A percentile compares a stretch with the other conserved stretches of the same genome.
phyloP scores from a whole-genome alignment of 2,113 vertebrate species.

The Neogale vison region DNA sequence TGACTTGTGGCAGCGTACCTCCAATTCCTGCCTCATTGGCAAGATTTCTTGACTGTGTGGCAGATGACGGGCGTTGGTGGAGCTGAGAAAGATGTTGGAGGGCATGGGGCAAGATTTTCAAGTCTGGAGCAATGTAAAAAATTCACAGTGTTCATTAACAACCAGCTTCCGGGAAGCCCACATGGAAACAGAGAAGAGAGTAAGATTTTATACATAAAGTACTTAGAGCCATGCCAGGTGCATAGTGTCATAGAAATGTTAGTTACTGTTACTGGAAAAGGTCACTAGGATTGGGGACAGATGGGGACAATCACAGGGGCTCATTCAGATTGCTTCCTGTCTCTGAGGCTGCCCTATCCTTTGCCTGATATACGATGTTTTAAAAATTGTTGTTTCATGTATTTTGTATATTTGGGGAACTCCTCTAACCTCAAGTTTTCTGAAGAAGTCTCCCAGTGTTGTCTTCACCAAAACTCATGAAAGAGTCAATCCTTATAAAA shows the following conservation, averaged over 20 bases:
- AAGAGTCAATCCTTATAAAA: not conserved
- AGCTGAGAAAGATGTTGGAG: not conserved
- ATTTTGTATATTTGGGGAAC: not conserved
- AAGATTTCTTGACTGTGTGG: not conserved
- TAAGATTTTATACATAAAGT: not conserved
- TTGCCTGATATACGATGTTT: not conserved
- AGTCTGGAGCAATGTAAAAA: not conserved
- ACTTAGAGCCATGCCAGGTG: not conserved
- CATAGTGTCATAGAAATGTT: not conserved
- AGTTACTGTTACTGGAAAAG: not conserved
- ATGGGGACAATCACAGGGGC: not conserved
- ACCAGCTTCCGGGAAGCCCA: not conserved
- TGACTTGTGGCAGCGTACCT: no score
- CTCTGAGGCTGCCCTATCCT: not conserved
- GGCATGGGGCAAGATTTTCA: not conserved
- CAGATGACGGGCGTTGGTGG: not conserved
- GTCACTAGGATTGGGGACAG: not conserved
- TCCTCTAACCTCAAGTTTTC: not conserved
- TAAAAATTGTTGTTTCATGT: not conserved
- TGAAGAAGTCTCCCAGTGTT: not conserved
- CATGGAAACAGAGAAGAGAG: not conserved
- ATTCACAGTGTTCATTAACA: not conserved
- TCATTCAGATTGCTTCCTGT: not conserved
- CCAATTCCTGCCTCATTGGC: not conserved
- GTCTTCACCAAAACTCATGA: not conserved